A percentile compares a stretch with the other conserved stretches of the same genome.
Evolutionary conservation across 2,888 invertebrate genomes (phyloP).

Genomic region (Nemotelus pantherinus): DNA sequence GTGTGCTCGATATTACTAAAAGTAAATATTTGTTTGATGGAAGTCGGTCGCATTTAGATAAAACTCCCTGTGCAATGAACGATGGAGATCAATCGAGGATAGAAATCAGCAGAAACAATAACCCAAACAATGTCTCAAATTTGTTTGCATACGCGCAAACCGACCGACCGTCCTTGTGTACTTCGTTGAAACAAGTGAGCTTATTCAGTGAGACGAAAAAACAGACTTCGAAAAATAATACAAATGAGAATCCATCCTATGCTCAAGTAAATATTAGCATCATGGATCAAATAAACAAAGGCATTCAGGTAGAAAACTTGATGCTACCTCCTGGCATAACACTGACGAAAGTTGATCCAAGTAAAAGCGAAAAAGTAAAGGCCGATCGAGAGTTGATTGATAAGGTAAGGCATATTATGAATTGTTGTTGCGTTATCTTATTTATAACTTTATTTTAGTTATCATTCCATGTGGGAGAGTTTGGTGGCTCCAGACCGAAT

Average conservation of each 20-base stretch:
- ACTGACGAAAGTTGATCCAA: constrained; percentile 75
- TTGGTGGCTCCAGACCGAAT: no score
- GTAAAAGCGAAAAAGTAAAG: constrained; percentile 61
- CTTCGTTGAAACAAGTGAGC: not conserved
- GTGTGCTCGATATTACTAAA: not conserved
- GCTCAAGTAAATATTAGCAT: constrained; percentile 60
- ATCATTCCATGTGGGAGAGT: no score
- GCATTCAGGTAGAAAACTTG: constrained; percentile 70
- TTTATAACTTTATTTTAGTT: no score
- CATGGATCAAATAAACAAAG: constrained; percentile 65
- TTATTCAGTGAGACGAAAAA: not conserved
- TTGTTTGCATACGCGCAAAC: not conserved
- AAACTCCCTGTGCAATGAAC: not conserved
- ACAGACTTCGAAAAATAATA: constrained; percentile 38
- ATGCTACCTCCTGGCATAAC: constrained; percentile 83
- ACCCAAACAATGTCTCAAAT: not conserved
- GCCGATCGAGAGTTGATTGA: constrained; percentile 64
- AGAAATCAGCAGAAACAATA: not conserved
- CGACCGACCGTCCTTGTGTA: not conserved
- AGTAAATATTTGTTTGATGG: not conserved
- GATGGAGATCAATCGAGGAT: not conserved
- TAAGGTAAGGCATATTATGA: constrained; percentile 53
- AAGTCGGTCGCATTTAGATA: not conserved
- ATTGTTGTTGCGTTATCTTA: not conserved
- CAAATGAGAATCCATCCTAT: constrained; percentile 1